Percentiles rank a stretch among this genome's conserved stretches.
phyloP scores from a whole-genome alignment of 2,797 vertebrate species.

The Thaleichthys pacificus region DNA sequence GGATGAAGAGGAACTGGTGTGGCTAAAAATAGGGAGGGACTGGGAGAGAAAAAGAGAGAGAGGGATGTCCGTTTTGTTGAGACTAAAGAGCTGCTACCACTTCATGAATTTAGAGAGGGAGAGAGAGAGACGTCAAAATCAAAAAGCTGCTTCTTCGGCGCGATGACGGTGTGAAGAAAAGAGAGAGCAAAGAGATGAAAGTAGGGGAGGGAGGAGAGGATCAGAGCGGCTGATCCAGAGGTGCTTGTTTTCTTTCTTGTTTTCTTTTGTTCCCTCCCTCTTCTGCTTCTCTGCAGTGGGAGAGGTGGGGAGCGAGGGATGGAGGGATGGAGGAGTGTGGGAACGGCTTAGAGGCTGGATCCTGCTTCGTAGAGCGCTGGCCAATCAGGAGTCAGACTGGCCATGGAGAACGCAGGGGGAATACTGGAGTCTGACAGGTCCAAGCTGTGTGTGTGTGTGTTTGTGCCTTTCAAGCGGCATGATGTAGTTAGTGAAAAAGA shows the following conservation, averaged over 20 bases:
- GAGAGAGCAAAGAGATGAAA: conserved; percentile 2
- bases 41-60: neutral
- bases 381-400: conserved; percentile 24
- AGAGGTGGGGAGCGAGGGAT: neutral
- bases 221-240: conserved; percentile 26
- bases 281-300: conserved; percentile 32
- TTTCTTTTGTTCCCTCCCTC: conserved; percentile 41
- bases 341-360: neutral
- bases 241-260: conserved; percentile 27
- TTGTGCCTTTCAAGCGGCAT: neutral
- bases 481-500: conserved; percentile 3
- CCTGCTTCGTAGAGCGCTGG: conserved; percentile 13
- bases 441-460: conserved; percentile 10
- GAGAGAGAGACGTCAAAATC: neutral
- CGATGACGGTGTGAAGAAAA: neutral
- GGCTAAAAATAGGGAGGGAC: no score
- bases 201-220: conserved; percentile 6
- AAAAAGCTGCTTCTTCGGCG: neutral
- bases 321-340: neutral
- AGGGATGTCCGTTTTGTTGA: neutral
- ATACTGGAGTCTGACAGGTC: conserved; percentile 16
- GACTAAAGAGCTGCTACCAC: neutral
- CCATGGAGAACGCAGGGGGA: conserved; percentile 25
- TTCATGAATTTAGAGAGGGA: no score
- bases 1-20: neutral